These are phyloP conservation scores for Salmo trutta DNA, from an alignment of 2,797 vertebrate species.

Conservation along the genomic window DNA sequence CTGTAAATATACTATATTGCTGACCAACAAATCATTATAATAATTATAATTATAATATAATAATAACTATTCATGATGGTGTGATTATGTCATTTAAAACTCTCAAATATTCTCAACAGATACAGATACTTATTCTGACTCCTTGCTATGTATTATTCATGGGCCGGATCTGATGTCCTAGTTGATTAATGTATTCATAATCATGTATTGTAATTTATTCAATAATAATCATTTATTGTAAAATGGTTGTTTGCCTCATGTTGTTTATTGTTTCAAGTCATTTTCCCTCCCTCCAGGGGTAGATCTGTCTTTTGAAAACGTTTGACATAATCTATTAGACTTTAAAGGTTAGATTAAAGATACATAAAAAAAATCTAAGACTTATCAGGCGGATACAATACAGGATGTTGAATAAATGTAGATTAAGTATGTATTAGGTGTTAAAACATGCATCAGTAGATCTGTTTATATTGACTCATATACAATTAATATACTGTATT, in stretches of 20 bases:
- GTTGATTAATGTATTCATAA: slow-evolving; percentile 6
- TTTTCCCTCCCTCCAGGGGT: background rate
- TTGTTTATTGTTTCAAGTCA: background rate
- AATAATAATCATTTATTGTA: background rate
- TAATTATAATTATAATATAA: background rate
- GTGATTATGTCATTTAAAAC: background rate
- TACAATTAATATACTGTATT: no score
- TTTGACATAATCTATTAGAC: background rate
- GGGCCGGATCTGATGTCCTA: background rate
- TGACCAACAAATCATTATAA: slow-evolving; percentile 5
- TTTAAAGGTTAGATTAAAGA: background rate
- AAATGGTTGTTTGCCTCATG: background rate
- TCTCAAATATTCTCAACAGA: slow-evolving; percentile 32
- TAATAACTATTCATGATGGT: background rate
- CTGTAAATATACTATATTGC: slow-evolving; percentile 33
- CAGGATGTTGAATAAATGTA: no score
- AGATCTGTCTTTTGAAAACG: background rate
- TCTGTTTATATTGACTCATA: no score
- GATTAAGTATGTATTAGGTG: no score
- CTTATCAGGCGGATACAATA: no score
- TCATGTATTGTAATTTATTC: no score
- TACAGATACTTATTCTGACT: slow-evolving; percentile 7
- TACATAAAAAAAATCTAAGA: background rate
- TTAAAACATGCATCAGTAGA: no score
- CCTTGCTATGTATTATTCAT: slow-evolving; percentile 1